Conservation (phyloP, 2,113 vertebrate genomes). For the Cyanoderma ruficeps region DNA sequence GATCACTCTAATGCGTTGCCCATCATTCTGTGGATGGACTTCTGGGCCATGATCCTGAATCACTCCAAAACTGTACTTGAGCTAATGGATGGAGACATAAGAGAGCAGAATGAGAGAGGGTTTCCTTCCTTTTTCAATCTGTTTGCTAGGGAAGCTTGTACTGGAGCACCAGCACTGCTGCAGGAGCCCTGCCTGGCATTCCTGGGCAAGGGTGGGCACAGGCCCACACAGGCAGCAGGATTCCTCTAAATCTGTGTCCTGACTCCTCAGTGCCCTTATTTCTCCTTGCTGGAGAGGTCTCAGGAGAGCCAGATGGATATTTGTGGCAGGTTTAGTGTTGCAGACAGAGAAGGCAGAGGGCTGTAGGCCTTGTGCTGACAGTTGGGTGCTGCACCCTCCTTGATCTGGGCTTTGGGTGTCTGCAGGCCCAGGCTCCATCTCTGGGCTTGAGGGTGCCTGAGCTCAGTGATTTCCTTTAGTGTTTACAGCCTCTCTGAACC, state of each 20-base stretch:
- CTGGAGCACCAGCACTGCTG: neutral
- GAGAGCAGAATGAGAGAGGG: rapidly evolving
- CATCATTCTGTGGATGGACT: neutral
- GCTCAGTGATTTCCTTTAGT: neutral
- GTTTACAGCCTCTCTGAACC: neutral
- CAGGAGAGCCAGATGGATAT: rapidly evolving
- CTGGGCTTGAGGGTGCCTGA: neutral
- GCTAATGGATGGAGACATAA: neutral
- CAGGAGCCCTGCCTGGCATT: rapidly evolving
- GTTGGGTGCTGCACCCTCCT: neutral
- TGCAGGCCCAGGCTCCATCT: neutral
- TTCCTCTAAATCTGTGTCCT: rapidly evolving
- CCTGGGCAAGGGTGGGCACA: neutral
- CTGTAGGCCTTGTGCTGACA: neutral
- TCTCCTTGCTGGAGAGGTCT: neutral
- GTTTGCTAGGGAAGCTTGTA: neutral
- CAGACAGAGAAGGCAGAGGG: neutral
- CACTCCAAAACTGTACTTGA: neutral
- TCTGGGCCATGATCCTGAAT: neutral
- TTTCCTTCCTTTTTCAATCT: neutral
- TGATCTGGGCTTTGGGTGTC: neutral
- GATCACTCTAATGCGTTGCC: neutral
- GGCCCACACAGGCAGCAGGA: neutral
- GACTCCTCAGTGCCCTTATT: neutral
- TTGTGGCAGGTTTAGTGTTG: neutral